Conservation (phyloP, 2,797 vertebrate species). For the Coreius guichenoti region DNA sequence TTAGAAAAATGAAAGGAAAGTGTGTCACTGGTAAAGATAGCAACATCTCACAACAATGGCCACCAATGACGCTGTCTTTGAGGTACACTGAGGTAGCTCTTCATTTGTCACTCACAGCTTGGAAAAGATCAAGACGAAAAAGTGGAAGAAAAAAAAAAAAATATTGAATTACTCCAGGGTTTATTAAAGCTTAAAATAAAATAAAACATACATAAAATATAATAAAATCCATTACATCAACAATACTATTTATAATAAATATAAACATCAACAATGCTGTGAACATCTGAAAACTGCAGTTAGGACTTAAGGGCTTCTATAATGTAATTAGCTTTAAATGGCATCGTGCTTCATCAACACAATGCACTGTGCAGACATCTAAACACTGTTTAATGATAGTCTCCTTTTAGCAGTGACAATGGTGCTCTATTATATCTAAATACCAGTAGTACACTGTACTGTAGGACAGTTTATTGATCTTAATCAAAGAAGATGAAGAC, state of each 20-base stretch:
- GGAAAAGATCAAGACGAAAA: neutral
- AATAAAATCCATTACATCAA: neutral
- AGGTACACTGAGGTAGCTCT: neutral
- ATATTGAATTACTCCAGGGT: neutral
- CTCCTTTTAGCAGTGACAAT: slow-evolving; percentile 11
- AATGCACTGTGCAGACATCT: slow-evolving; percentile 10
- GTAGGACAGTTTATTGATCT: neutral
- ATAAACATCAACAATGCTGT: neutral
- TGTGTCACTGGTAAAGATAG: neutral
- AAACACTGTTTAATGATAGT: slow-evolving; percentile 10
- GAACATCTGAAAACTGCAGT: neutral
- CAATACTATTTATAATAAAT: too few relatives aligned
- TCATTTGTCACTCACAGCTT: neutral
- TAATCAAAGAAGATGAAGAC: slow-evolving; percentile 10
- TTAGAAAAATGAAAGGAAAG: neutral
- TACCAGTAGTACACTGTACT: neutral
- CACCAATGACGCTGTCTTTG: neutral
- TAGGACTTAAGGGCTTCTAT: neutral
- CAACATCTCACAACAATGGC: neutral
- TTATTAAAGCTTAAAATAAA: neutral
- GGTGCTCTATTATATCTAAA: slow-evolving; percentile 27
- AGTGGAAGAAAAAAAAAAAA: neutral
- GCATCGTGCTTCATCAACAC: slow-evolving; percentile 6
- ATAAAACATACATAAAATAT: neutral
- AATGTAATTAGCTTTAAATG: slow-evolving; percentile 30